Conservation (phyloP, 1,140 invertebrate genomes). For the Aphelinus atriplicis region DNA sequence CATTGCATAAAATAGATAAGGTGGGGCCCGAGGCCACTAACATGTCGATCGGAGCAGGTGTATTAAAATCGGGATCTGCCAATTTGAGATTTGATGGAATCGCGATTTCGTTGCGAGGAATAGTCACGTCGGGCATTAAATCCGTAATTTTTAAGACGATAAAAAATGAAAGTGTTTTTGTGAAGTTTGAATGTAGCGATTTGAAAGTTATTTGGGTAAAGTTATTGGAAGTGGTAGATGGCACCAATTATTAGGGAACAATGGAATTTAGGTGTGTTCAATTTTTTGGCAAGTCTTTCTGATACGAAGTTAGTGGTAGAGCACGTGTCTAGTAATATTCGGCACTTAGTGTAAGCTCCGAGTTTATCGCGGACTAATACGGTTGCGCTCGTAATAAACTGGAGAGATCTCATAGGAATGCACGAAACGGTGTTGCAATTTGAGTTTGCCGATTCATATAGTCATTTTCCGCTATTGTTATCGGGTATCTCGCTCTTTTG, state of each 20-base stretch:
- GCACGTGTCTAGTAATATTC: background rate
- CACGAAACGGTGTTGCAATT: background rate
- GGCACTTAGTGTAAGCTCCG: background rate
- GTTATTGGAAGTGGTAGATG: background rate
- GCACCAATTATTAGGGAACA: background rate
- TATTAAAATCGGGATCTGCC: slow-evolving; percentile 1
- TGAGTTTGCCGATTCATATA: background rate
- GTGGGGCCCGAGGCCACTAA: background rate
- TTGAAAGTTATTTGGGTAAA: background rate
- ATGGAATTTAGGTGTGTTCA: background rate
- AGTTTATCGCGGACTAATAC: background rate
- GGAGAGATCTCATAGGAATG: background rate
- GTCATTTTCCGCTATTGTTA: background rate
- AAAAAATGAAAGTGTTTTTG: background rate
- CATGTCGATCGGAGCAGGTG: background rate
- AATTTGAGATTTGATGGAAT: background rate
- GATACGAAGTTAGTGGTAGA: background rate
- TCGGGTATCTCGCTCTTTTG: too few species aligned
- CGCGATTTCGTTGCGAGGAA: background rate
- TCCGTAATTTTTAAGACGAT: background rate
- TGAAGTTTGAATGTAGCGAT: background rate
- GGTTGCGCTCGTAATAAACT: background rate
- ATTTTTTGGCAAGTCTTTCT: background rate
- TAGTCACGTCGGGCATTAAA: background rate
- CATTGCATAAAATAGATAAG: background rate